These are phyloP conservation scores for Tinea semifulvella DNA, from an alignment of 2,888 invertebrate species.

Conservation along the genomic window DNA sequence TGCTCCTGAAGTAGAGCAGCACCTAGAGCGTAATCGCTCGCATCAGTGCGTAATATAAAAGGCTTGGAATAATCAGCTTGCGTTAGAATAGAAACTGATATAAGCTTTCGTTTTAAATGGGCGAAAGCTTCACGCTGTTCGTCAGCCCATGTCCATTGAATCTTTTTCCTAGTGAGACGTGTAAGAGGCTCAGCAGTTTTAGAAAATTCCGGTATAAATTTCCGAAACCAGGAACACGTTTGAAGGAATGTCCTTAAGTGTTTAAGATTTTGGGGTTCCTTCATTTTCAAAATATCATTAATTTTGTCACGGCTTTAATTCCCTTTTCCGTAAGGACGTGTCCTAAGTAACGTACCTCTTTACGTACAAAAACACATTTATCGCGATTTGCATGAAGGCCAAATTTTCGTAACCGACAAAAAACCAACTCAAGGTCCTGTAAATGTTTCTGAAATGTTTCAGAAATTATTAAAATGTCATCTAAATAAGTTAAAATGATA, in stretches of 20 bases:
- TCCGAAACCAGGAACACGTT: slow-evolving; percentile 27
- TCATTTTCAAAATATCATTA: slow-evolving; percentile 10
- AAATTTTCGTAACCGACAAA: slow-evolving; percentile 16
- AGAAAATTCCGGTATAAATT: slow-evolving; percentile 23
- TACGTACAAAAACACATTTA: slow-evolving; percentile 12
- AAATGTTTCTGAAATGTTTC: slow-evolving; percentile 20
- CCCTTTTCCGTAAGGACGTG: slow-evolving; percentile 15
- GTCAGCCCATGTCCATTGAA: slow-evolving; percentile 18
- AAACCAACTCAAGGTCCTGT: slow-evolving; percentile 19
- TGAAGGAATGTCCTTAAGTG: slow-evolving; percentile 21
- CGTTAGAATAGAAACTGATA: slow-evolving; percentile 18
- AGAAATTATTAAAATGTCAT: slow-evolving; percentile 24
- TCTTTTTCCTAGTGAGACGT: slow-evolving; percentile 21
- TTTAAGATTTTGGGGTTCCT: slow-evolving; percentile 12
- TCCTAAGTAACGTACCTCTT: slow-evolving; percentile 15
- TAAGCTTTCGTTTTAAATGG: slow-evolving; percentile 18
- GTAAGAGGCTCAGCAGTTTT: slow-evolving; percentile 20
- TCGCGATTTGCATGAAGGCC: slow-evolving; percentile 19
- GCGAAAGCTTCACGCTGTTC: slow-evolving; percentile 18
- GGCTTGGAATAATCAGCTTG: slow-evolving; percentile 18
- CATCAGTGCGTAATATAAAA: slow-evolving; percentile 21
- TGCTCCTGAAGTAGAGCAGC: slow-evolving; percentile 18
- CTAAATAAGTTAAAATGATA: slow-evolving; percentile 21
- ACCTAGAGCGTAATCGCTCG: slow-evolving; percentile 20
- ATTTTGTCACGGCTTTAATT: slow-evolving; percentile 11